phyloP scores from a whole-genome alignment of 2,113 vertebrate species.

The rabbit (Oryctolagus cuniculus) region mOryCun1.1 NC_091453.1:117133001-117133500 shows the following conservation, averaged over 20 bases:
- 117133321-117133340: background rate
- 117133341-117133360: constrained; percentile 12
- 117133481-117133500: background rate
- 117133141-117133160: constrained; percentile 12
- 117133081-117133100: background rate
- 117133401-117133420: background rate
- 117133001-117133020: background rate
- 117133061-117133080: background rate
- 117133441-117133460: background rate
- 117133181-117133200: background rate
- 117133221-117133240: constrained; percentile 49
- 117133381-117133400: background rate
- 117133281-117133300: constrained; percentile 42
- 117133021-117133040: background rate
- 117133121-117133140: background rate
- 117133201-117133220: constrained; percentile 53
- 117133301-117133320: background rate
- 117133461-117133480: background rate
- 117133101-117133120: constrained; percentile 5
- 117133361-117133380: background rate
- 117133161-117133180: background rate
- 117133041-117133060: background rate
- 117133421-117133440: background rate
- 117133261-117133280: background rate
- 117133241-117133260: background rate